Percentiles rank a stretch among this genome's conserved stretches.
Evolutionary conservation across 2,797 vertebrate genomes (phyloP).

Genomic region (Centropyge bicolor): DNA sequence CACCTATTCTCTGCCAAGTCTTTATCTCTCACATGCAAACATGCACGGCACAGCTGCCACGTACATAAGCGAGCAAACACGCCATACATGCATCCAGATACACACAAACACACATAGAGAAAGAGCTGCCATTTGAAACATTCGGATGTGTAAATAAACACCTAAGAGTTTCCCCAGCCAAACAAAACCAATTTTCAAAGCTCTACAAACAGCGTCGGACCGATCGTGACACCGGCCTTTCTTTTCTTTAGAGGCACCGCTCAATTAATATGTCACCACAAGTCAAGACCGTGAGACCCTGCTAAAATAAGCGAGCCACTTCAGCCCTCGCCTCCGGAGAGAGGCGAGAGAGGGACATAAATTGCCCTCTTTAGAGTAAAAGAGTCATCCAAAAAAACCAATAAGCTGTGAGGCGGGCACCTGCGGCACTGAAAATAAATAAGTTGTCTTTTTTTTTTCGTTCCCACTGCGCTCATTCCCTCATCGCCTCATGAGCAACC

Average conservation of each 20-base stretch:
- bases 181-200: conserved; percentile 79
- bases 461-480: conserved; percentile 61
- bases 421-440: conserved; percentile 82
- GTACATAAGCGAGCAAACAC: conserved; percentile 53
- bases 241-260: conserved; percentile 72
- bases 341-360: conserved; percentile 69
- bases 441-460: conserved; percentile 58
- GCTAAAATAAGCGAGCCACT: conserved; percentile 78
- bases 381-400: conserved; percentile 81
- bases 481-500: conserved; percentile 58
- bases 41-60: conserved; percentile 43
- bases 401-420: conserved; percentile 77
- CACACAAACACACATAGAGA: conserved; percentile 19
- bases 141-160: conserved; percentile 78
- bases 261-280: conserved; percentile 83
- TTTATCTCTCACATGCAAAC: conserved; percentile 50
- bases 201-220: conserved; percentile 62
- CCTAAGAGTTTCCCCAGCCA: conserved; percentile 62
- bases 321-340: conserved; percentile 71
- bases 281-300: conserved; percentile 75
- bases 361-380: conserved; percentile 77
- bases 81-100: conserved; percentile 30
- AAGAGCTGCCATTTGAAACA: conserved; percentile 55
- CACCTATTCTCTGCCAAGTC: conserved; percentile 9
- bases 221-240: conserved; percentile 65